These are phyloP conservation scores for Datnioides undecimradiatus DNA, from an alignment of 2,113 vertebrate species.

Conservation along the genomic window DNA sequence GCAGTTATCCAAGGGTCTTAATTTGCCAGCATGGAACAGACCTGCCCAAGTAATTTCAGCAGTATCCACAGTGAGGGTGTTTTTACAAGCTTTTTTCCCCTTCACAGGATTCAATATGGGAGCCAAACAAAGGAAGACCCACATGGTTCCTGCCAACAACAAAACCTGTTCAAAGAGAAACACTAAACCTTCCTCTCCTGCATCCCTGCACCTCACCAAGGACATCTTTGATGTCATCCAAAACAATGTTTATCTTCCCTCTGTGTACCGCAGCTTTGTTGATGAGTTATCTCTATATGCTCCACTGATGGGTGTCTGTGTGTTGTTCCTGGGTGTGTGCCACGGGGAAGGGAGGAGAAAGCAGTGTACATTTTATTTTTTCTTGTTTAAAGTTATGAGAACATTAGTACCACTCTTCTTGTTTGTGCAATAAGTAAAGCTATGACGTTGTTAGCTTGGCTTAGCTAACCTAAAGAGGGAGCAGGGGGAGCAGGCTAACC, in stretches of 20 bases:
- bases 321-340: background rate
- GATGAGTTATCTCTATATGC: conserved; percentile 18
- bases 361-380: background rate
- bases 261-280: conserved; percentile 41
- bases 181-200: conserved; percentile 41
- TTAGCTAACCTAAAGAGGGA: background rate
- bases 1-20: conserved; percentile 12
- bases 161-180: conserved; percentile 63
- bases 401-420: background rate
- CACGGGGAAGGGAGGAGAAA: background rate
- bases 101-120: conserved; percentile 17
- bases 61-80: conserved; percentile 1
- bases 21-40: conserved; percentile 46
- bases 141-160: conserved; percentile 46
- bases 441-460: background rate
- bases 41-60: conserved; percentile 28
- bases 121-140: conserved; percentile 55
- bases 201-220: conserved; percentile 47
- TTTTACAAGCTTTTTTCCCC: conserved; percentile 25
- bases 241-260: conserved; percentile 51
- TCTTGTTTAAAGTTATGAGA: background rate
- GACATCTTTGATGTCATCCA: conserved; percentile 63
- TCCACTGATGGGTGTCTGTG: conserved; percentile 10
- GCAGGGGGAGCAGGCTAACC: background rate
- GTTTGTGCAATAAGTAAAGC: background rate